Conservation (phyloP, 1,140 invertebrate species). For the Diprion similis region DNA sequence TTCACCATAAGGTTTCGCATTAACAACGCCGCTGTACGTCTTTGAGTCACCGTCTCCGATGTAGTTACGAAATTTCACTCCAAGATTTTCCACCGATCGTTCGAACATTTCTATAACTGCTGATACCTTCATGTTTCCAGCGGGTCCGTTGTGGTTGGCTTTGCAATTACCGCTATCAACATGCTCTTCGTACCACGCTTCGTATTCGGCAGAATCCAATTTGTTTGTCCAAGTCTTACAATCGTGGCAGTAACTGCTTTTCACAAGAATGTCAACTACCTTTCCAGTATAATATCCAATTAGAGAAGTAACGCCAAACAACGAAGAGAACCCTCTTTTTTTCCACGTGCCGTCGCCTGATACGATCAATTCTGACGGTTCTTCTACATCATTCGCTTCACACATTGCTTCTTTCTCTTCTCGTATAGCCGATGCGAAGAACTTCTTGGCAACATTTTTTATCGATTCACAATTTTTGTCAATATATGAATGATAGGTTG, state of each 20-base stretch:
- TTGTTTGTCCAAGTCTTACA: background rate
- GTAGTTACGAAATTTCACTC: slow-evolving; percentile 28
- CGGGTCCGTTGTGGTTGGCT: slow-evolving; percentile 18
- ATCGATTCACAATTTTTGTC: background rate
- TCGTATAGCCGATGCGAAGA: background rate
- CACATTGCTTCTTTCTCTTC: background rate
- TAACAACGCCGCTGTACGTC: background rate
- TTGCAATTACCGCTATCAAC: slow-evolving; percentile 13
- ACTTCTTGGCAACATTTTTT: background rate
- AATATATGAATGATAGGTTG: background rate
- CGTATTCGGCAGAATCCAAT: background rate
- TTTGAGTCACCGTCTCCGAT: slow-evolving; percentile 32
- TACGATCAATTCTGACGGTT: background rate
- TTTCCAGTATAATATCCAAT: background rate
- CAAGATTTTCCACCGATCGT: slow-evolving; percentile 20
- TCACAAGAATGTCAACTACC: background rate
- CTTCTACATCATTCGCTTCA: background rate
- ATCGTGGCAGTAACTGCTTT: background rate
- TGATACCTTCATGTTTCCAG: too few species aligned
- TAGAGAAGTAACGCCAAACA: background rate
- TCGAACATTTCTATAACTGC: slow-evolving; percentile 30
- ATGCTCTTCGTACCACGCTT: slow-evolving; percentile 13
- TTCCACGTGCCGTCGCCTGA: background rate
- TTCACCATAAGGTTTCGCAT: background rate
- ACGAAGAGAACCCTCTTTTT: background rate